A percentile compares a stretch with the other conserved stretches of the same genome.
Evolutionary conservation across 2,888 invertebrate genomes (phyloP).

Genomic region (Chrysina gloriosa): DNA sequence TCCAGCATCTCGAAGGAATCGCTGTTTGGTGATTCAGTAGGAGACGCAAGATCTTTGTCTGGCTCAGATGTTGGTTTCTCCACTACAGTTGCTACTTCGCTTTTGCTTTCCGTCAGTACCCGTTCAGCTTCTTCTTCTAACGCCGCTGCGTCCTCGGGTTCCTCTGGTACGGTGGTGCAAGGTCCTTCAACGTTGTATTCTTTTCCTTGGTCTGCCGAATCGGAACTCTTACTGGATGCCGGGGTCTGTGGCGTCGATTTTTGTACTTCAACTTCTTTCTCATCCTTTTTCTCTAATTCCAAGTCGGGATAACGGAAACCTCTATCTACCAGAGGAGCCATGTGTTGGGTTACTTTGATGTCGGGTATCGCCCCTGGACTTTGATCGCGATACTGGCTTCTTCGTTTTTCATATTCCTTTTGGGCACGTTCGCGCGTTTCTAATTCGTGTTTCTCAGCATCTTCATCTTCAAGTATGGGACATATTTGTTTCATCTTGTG

Average conservation of each 20-base stretch:
- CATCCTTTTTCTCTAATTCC: slow-evolving; percentile 64
- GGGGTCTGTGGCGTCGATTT: slow-evolving; percentile 49
- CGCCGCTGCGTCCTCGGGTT: slow-evolving; percentile 62
- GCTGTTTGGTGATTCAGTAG: slow-evolving; percentile 78
- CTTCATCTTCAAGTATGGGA: slow-evolving; percentile 66
- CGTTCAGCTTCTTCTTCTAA: slow-evolving; percentile 58
- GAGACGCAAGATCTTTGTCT: slow-evolving; percentile 67
- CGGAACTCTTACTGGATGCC: slow-evolving; percentile 73
- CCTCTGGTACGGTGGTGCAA: slow-evolving; percentile 69
- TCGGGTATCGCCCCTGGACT: slow-evolving; percentile 74
- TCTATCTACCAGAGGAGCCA: slow-evolving; percentile 65
- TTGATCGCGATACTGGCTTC: slow-evolving; percentile 67
- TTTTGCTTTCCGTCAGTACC: slow-evolving; percentile 62
- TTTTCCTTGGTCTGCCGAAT: slow-evolving; percentile 74
- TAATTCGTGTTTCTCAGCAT: slow-evolving; percentile 67
- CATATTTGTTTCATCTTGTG: slow-evolving; percentile 65
- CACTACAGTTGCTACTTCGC: slow-evolving; percentile 71
- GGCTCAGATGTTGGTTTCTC: slow-evolving; percentile 67
- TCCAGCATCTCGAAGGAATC: slow-evolving; percentile 91
- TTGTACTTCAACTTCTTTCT: slow-evolving; percentile 38
- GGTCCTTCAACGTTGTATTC: slow-evolving; percentile 73
- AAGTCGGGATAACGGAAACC: slow-evolving; percentile 66
- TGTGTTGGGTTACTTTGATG: slow-evolving; percentile 73
- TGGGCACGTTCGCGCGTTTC: slow-evolving; percentile 64
- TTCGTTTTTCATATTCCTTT: slow-evolving; percentile 64